Conservation (phyloP, 2,888 invertebrate species). For the Abscondita cerata region DNA sequence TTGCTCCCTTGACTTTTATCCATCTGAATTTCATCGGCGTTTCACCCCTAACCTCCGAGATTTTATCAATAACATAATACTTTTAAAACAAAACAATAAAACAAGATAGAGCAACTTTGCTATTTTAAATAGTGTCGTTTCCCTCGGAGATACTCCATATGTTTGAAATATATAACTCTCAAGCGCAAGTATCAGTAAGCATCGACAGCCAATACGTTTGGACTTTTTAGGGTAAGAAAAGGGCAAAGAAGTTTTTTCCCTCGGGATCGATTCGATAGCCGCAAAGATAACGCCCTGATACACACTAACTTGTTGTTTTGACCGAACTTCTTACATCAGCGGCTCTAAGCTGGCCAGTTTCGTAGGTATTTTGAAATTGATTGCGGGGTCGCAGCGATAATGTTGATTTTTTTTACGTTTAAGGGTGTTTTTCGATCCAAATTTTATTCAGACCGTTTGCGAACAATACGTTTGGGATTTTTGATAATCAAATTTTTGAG, state of each 20-base stretch:
- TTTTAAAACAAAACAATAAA: background rate
- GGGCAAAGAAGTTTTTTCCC: slow-evolving; percentile 36
- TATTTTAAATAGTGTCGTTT: slow-evolving; percentile 15
- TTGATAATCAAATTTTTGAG: slow-evolving; percentile 37
- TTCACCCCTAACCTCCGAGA: no score
- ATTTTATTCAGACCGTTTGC: slow-evolving; percentile 41
- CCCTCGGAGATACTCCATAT: slow-evolving; percentile 16
- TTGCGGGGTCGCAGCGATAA: slow-evolving; percentile 31
- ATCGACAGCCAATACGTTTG: slow-evolving; percentile 39
- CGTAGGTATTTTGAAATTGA: slow-evolving; percentile 48
- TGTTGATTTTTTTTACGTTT: slow-evolving; percentile 28
- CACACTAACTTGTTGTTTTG: slow-evolving; percentile 49
- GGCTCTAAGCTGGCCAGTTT: slow-evolving; percentile 42
- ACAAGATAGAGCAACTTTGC: background rate
- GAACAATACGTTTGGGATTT: slow-evolving; percentile 41
- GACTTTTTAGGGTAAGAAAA: slow-evolving; percentile 29
- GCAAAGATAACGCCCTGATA: slow-evolving; percentile 50
- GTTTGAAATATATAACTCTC: slow-evolving; percentile 29
- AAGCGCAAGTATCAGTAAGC: slow-evolving; percentile 27
- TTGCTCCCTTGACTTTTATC: slow-evolving; percentile 31
- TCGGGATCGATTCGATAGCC: slow-evolving; percentile 45
- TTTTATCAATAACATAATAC: slow-evolving; percentile 20
- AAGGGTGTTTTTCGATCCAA: slow-evolving; percentile 21
- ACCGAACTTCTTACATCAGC: slow-evolving; percentile 43
- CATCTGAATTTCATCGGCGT: slow-evolving; percentile 37